Base-by-base conservation (phyloP, 2,888 invertebrate species). In the Carcina quercana region DNA sequence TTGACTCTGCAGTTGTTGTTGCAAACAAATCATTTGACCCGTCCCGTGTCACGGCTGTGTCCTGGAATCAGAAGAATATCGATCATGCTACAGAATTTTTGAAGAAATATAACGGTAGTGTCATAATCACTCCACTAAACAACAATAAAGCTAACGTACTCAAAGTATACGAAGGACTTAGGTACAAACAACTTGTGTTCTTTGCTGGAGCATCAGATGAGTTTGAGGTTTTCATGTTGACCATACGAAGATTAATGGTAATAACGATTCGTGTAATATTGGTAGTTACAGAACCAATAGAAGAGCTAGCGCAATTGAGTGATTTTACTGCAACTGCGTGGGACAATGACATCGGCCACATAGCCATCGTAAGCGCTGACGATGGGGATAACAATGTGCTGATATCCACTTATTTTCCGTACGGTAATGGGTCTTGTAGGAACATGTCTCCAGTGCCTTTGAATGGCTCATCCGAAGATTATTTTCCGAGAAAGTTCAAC, bases 371-470 rank as follows among this genome's bases (percentile, higher is more conserved):
- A 34, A 59, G 49, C 33, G 37, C 11, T 1, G 26, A 39, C 11
- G 8, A 43, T 27, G 10, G 34, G 4, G 28, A 40, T 6, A 40
- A 49, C 2, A 39, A 47, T 31, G 37, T 62, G 4, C 41, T 33
- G 3, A 10, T 63, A 2, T 50, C 53, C 3, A 72, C 72, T 0
- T 72, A 59, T 40, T 55, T 52, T 34, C 75, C 75, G 2, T 65
- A 64, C 28, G 48, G 39, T 5, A 39, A 51, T 3, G 54, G 51
- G 8, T 35, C 35, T 10, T 76, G 75, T 42, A 51, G 40, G 2
- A 54, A 70, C 32, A 44, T 43, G 13, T 46, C 48, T 5, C 59
- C 70, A 2, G 44, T 64, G 2, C 19, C 30, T 28, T 25, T 69
- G 19, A 43, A 47, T 3, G 5, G 22, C 10, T 35, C 49, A 4